phyloP scores from a whole-genome alignment of 2,888 invertebrate species.

The Caprella mutica region DNA sequence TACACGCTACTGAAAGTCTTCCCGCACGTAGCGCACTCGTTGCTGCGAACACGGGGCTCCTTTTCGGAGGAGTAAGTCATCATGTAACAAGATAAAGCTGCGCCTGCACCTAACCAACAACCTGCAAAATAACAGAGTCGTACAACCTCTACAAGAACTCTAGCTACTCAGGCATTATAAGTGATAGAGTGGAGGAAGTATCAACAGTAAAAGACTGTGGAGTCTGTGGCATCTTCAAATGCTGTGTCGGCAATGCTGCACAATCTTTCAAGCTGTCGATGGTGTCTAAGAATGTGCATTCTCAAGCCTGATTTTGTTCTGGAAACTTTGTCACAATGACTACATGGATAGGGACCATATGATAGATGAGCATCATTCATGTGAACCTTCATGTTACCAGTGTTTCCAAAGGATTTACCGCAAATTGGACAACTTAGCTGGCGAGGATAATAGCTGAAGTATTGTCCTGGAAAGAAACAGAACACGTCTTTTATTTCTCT shows the following conservation, averaged over 20 bases:
- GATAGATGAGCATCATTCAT: constrained; percentile 31
- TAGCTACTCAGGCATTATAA: not conserved
- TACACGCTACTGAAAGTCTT: constrained; percentile 31
- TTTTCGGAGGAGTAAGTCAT: not conserved
- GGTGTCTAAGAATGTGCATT: constrained; percentile 33
- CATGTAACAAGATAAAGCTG: not conserved
- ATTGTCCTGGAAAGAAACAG: constrained; percentile 33
- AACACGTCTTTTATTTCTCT: constrained; percentile 20
- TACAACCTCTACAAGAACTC: not conserved
- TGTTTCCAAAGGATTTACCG: constrained; percentile 32
- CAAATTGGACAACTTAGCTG: constrained; percentile 33
- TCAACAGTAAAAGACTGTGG: too few relatives aligned
- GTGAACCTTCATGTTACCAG: constrained; percentile 33
- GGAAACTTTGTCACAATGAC: constrained; percentile 32
- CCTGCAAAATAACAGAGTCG: too few relatives aligned
- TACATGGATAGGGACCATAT: constrained; percentile 30
- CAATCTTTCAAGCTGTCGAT: constrained; percentile 19
- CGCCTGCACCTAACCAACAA: too few relatives aligned
- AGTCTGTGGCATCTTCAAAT: not conserved
- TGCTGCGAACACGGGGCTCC: not conserved
- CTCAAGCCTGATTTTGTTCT: constrained; percentile 33
- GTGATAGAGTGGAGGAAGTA: too few relatives aligned
- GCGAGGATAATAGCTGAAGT: too few relatives aligned
- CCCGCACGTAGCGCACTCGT: constrained; percentile 30
- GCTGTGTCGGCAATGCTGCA: not conserved